Evolutionary conservation across 2,888 invertebrate genomes (phyloP), one percentile per base, ranked within the genome.

Genomic region (Nomada ferruginata): DNA sequence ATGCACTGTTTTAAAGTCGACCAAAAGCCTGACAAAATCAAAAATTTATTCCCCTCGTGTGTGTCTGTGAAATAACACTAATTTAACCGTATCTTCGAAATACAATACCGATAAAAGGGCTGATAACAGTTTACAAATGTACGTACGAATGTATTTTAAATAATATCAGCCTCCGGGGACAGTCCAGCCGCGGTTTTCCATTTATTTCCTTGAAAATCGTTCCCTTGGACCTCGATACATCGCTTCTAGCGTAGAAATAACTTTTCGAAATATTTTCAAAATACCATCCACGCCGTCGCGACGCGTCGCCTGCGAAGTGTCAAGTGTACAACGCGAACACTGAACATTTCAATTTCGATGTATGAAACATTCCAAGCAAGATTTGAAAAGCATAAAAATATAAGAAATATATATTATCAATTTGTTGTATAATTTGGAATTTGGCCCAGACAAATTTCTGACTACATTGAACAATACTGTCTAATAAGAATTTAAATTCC

Each of bases 171-270:
- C 69, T 15, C 70, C 9, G 15, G 70, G 44, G 20, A n/a, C 10
- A 4, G 29, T n/a, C 36, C 18, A 50, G 0, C 47, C 15, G 13
- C 36, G 2, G 50, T 60, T 61, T 55, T 23, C 50, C 60, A 71
- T 61, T 71, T 61, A 13, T 71, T 50, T 15, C 36, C 50, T 36
- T 52, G 60, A 52, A 42, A 71, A 71, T 71, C 18, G 36, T 60
- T 52, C 70, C 52, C 20, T 36, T 23, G 23, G 36, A 61, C 29
- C 20, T 26, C 59, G 29, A 29, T 29, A 59, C 57, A 13, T n/a
- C 11, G 57, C 44, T 57, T n/a, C 26, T 26, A 23, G 0, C n/a
- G 15, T 59, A 13, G 47, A 7, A 47, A 47, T 18, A 59, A 59
- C n/a, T 59, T 70, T 50, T n/a, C n/a, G 4, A 9, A 15, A 20